These are phyloP conservation scores for Cheilosia vulpina DNA, from an alignment of 2,888 invertebrate species.

Conservation along the genomic window DNA sequence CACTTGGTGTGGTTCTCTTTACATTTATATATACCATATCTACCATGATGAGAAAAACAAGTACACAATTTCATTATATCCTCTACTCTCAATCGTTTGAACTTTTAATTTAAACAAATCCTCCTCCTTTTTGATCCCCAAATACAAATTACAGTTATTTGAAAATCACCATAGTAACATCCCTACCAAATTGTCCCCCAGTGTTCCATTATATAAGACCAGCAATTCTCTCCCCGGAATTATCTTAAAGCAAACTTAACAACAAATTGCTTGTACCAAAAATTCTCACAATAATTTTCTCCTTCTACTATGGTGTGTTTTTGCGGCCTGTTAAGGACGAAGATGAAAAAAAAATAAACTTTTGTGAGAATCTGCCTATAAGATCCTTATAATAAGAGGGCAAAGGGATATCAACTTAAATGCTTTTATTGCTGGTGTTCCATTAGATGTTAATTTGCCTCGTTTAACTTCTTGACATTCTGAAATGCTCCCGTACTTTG, in stretches of 20 bases:
- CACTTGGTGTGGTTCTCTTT: not conserved
- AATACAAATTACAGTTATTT: constrained; percentile 52
- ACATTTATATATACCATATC: not conserved
- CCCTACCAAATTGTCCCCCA: constrained; percentile 48
- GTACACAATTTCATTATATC: constrained; percentile 36
- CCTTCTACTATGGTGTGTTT: constrained; percentile 30
- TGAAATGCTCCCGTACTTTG: constrained; percentile 40
- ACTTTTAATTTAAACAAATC: constrained; percentile 37
- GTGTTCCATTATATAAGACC: constrained; percentile 39
- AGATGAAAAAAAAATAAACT: constrained; percentile 13
- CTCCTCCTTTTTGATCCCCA: constrained; percentile 41
- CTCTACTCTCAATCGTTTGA: constrained; percentile 22
- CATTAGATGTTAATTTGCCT: constrained; percentile 66
- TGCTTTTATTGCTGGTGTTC: constrained; percentile 66
- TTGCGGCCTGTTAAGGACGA: not conserved
- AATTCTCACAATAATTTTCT: constrained; percentile 54
- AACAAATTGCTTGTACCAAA: constrained; percentile 59
- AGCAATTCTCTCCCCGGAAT: constrained; percentile 27
- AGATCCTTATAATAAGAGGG: constrained; percentile 46
- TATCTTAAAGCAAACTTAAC: constrained; percentile 52
- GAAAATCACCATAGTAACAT: constrained; percentile 37
- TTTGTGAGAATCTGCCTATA: constrained; percentile 36
- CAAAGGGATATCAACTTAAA: constrained; percentile 60
- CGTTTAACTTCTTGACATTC: constrained; percentile 70
- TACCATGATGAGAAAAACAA: constrained; percentile 1